A percentile compares a stretch with the other conserved stretches of the same genome.
Evolutionary conservation across 2,888 invertebrate genomes (phyloP).

Genomic region (Heliconius erato): DNA sequence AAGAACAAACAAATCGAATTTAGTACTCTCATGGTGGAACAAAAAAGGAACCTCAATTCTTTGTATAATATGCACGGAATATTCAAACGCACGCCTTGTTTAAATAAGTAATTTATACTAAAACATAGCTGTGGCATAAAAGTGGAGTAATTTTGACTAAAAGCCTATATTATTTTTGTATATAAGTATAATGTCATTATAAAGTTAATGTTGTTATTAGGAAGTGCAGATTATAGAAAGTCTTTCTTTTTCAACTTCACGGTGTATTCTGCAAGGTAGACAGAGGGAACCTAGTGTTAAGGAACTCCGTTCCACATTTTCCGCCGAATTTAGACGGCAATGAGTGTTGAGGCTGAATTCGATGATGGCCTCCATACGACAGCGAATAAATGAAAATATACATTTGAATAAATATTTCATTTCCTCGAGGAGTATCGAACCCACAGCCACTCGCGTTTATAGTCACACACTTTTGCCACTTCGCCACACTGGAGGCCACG

Average conservation of each 20-base stretch:
- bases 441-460: too few species aligned
- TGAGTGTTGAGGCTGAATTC: too few species aligned
- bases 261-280: too few species aligned
- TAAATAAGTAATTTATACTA: slow-evolving; percentile 14
- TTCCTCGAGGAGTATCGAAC: too few species aligned
- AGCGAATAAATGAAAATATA: too few species aligned
- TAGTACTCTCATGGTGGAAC: not conserved
- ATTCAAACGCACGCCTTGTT: slow-evolving; percentile 21
- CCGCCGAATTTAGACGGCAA: too few species aligned
- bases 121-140: slow-evolving; percentile 12
- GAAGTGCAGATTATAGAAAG: not conserved
- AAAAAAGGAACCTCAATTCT: not conserved
- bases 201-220: not conserved
- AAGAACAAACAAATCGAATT: not conserved
- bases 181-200: not conserved
- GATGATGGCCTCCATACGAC: too few species aligned
- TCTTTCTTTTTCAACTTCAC: not conserved
- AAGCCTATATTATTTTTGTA: not conserved
- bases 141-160: not conserved
- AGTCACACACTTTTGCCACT: too few species aligned
- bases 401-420: too few species aligned
- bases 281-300: too few species aligned
- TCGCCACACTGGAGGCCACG: too few species aligned
- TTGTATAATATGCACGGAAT: slow-evolving; percentile 13
- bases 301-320: too few species aligned